Evolutionary conservation across 2,113 vertebrate species (phyloP).

Genomic region (Pachyramphus minor): DNA sequence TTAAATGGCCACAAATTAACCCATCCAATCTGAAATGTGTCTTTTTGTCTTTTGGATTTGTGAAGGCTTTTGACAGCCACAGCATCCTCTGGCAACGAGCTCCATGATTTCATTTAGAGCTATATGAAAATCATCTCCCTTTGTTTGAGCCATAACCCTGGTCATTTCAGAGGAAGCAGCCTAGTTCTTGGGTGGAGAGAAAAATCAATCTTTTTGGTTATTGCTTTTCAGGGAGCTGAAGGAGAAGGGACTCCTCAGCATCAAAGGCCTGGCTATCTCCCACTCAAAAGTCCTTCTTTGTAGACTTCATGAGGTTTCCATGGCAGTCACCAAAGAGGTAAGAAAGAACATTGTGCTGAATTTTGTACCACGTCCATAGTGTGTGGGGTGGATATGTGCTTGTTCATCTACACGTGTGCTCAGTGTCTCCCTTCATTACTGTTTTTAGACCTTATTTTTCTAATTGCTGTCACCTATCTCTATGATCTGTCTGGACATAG

Average conservation of each 20-base stretch:
- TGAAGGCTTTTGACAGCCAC: neutral
- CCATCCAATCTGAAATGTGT: neutral
- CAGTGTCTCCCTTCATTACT: neutral
- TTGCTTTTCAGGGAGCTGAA: conserved; percentile 69
- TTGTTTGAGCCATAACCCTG: neutral
- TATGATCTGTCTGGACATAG: neutral
- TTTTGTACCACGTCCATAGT: neutral
- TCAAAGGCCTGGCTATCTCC: conserved; percentile 61
- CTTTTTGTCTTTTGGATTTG: neutral
- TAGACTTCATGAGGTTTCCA: conserved; percentile 56
- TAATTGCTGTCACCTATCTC: neutral
- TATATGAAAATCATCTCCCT: neutral
- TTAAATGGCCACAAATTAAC: neutral
- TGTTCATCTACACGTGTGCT: neutral
- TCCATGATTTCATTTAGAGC: neutral
- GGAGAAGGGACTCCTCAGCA: conserved; percentile 58
- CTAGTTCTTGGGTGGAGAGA: neutral
- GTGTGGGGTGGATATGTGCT: neutral
- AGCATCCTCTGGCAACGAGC: neutral
- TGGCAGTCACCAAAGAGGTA: conserved; percentile 71
- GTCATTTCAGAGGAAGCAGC: neutral
- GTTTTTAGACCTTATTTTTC: neutral
- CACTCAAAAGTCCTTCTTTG: conserved; percentile 60
- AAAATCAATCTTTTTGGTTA: neutral
- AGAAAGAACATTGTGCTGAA: conserved; percentile 13